These are phyloP conservation scores for Sander vitreus DNA, from an alignment of 2,113 vertebrate genomes.

Conservation along the genomic window DNA sequence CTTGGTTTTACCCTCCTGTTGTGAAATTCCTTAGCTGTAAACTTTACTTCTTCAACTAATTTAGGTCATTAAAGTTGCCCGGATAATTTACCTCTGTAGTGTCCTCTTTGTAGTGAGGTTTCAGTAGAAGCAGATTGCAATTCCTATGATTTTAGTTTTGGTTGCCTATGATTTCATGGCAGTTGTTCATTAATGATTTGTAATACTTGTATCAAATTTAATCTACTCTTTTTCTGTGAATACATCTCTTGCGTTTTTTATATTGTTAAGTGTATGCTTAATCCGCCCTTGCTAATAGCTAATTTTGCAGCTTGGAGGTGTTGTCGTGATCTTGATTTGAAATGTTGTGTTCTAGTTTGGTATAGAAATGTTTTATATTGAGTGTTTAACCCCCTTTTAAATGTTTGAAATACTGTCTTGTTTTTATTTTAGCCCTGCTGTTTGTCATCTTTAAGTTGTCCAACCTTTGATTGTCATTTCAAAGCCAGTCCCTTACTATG, in stretches of 20 bases:
- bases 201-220: not conserved
- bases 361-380: slow-evolving; percentile 13
- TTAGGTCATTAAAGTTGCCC: not conserved
- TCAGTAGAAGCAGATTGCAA: not conserved
- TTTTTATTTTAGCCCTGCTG: not conserved
- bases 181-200: not conserved
- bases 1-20: not conserved
- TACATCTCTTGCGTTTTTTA: slow-evolving; percentile 50
- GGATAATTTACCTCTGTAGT: not conserved
- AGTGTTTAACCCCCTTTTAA: not conserved
- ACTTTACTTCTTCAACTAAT: not conserved
- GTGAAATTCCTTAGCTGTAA: slow-evolving; percentile 7
- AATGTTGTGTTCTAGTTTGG: slow-evolving; percentile 32
- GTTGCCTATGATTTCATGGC: not conserved
- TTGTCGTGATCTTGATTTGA: slow-evolving; percentile 34
- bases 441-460: not conserved
- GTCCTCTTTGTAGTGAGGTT: not conserved
- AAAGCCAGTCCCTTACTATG: slow-evolving; percentile 1
- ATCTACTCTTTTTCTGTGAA: slow-evolving; percentile 45
- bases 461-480: not conserved
- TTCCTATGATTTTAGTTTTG: not conserved
- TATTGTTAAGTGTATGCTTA: slow-evolving; percentile 36
- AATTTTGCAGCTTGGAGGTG: slow-evolving; percentile 29
- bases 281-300: slow-evolving; percentile 31
- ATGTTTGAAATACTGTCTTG: not conserved